A percentile compares a stretch with the other conserved stretches of the same genome.
phyloP scores from a whole-genome alignment of 2,888 invertebrate species.

The Hydrotaea cyrtoneurina region DNA sequence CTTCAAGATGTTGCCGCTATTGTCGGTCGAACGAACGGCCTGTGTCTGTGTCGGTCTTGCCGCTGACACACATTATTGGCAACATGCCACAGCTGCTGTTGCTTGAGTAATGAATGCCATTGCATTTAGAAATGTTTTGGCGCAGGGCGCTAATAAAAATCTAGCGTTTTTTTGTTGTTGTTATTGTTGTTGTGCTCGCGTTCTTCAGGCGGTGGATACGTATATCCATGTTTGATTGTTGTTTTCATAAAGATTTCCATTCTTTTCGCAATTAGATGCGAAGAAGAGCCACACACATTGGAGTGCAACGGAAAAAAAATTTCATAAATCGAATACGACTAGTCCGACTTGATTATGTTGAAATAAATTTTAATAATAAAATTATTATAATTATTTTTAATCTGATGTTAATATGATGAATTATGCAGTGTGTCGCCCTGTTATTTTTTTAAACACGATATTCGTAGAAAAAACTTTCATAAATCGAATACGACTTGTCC shows the following conservation, averaged over 20 bases:
- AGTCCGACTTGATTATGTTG: too few relatives aligned
- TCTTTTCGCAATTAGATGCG: not conserved
- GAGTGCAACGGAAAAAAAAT: too few relatives aligned
- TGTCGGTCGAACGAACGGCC: too few relatives aligned
- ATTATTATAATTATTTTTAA: too few relatives aligned
- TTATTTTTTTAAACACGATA: too few relatives aligned
- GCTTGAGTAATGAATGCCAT: conserved; percentile 50
- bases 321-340: too few relatives aligned
- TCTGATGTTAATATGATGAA: too few relatives aligned
- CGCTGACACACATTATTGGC: conserved; percentile 65
- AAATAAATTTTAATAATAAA: too few relatives aligned
- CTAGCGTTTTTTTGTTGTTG: conserved; percentile 7
- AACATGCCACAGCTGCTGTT: conserved; percentile 65
- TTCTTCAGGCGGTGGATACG: conserved; percentile 32
- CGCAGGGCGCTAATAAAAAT: conserved; percentile 61
- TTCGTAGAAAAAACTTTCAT: too few relatives aligned
- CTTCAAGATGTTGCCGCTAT: too few relatives aligned
- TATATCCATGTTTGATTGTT: not conserved
- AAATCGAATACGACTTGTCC: too few relatives aligned
- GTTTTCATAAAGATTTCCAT: conserved; percentile 30
- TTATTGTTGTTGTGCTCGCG: not conserved
- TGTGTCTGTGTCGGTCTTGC: conserved; percentile 26
- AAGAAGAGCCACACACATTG: not conserved
- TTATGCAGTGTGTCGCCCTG: too few relatives aligned
- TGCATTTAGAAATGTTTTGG: conserved; percentile 48